A percentile compares a stretch with the other conserved stretches of the same genome.
These are phyloP conservation scores for Scaptomyza hsui DNA, from an alignment of 1,140 invertebrate species.

Conservation along the genomic window DNA sequence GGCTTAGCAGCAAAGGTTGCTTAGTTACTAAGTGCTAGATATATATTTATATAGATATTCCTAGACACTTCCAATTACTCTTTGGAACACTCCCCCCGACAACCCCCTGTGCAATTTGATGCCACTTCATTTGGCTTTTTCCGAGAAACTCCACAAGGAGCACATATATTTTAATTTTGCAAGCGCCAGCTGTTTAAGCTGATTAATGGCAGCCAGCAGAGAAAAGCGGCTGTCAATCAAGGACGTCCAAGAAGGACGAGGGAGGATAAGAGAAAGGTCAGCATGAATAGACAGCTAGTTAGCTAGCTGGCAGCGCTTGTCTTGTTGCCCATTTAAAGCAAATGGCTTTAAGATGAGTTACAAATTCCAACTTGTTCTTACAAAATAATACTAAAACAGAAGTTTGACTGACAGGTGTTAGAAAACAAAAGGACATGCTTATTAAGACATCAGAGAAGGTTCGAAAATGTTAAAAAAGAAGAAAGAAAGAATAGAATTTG, in stretches of 20 bases:
- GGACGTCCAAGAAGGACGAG: slow-evolving; percentile 30
- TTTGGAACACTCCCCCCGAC: no score
- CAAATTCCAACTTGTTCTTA: slow-evolving; percentile 17
- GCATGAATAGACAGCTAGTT: slow-evolving; percentile 52
- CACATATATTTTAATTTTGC: slow-evolving; percentile 62
- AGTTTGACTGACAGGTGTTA: slow-evolving; percentile 19
- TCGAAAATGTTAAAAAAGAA: neutral
- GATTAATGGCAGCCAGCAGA: slow-evolving; percentile 62
- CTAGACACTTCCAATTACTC: no score
- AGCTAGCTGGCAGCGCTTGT: slow-evolving; percentile 41
- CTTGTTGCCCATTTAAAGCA: slow-evolving; percentile 53
- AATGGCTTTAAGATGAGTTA: slow-evolving; percentile 54
- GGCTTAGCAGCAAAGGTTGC: neutral
- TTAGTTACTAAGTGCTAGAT: neutral
- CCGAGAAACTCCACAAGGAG: neutral
- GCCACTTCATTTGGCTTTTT: slow-evolving; percentile 46
- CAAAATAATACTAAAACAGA: slow-evolving; percentile 4
- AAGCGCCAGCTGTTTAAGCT: slow-evolving; percentile 66
- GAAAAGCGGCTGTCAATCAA: slow-evolving; percentile 62
- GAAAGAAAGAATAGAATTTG: neutral
- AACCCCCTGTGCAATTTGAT: slow-evolving; percentile 29
- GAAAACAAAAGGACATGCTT: neutral
- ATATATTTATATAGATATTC: neutral
- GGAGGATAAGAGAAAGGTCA: neutral
- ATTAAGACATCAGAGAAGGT: neutral